Evolutionary conservation across 2,113 vertebrate species (phyloP).

Genomic region (Chaetodon auriga): DNA sequence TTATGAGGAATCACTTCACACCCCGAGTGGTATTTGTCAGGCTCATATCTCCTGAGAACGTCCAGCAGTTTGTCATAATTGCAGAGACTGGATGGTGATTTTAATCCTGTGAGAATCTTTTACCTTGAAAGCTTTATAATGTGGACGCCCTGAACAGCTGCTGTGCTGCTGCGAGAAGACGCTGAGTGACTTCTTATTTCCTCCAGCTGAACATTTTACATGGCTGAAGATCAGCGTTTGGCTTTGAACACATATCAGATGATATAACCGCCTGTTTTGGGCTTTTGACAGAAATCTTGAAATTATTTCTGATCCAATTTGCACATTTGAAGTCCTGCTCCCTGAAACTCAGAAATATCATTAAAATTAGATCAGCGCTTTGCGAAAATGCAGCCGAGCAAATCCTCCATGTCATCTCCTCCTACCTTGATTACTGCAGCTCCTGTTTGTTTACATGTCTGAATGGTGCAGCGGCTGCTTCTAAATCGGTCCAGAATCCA

Average conservation of each 20-base stretch:
- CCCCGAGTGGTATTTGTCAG: not conserved
- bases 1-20: conserved; percentile 26
- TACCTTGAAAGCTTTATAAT: not conserved
- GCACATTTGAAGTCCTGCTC: not conserved
- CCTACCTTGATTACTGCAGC: not conserved
- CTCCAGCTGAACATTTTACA: not conserved
- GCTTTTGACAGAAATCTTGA: not conserved
- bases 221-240: not conserved
- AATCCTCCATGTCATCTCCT: not conserved
- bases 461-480: not conserved
- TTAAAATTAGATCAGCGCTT: not conserved
- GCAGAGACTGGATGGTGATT: not conserved
- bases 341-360: not conserved
- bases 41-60: not conserved
- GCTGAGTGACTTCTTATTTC: not conserved
- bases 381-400: not conserved
- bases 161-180: not conserved
- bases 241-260: not conserved
- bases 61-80: not conserved
- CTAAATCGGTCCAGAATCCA: not conserved
- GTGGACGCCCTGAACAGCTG: not conserved
- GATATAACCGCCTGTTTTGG: not conserved
- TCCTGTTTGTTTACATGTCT: not conserved
- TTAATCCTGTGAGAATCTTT: conserved; percentile 1
- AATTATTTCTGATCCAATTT: not conserved